phyloP scores from a whole-genome alignment of 1,140 invertebrate genomes.

The Brachionus manjavacas region DNA sequence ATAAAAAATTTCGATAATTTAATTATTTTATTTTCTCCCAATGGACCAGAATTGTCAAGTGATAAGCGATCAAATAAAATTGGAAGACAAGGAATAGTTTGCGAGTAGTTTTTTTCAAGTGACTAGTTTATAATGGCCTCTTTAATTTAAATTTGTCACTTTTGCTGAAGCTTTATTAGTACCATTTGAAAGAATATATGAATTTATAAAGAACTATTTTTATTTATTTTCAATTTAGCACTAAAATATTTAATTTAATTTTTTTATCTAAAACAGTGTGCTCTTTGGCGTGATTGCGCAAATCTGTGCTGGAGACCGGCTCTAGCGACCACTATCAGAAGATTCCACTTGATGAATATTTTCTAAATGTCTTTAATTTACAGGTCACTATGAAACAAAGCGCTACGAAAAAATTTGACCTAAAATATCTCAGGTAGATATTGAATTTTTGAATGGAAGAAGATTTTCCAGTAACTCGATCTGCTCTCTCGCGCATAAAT shows the following conservation, averaged over 20 bases:
- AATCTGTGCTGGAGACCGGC: not conserved
- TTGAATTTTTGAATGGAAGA: not conserved
- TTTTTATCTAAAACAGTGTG: not conserved
- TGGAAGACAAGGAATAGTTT: not conserved
- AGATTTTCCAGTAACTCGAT: not conserved
- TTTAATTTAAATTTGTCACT: slow-evolving; percentile 6
- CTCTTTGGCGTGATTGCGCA: not conserved
- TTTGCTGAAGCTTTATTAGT: not conserved
- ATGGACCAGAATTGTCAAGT: not conserved
- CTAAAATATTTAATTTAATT: not conserved
- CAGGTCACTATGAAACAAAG: not conserved
- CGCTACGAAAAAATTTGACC: not conserved
- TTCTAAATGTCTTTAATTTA: not conserved
- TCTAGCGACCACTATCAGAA: not conserved
- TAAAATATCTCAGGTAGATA: not conserved
- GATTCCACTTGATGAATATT: not conserved
- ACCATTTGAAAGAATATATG: not conserved
- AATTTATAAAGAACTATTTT: not conserved
- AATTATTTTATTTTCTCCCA: slow-evolving; percentile 17
- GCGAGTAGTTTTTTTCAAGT: not conserved
- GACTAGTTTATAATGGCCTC: slow-evolving; percentile 1
- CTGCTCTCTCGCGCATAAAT: not conserved
- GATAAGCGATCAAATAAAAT: slow-evolving; percentile 25
- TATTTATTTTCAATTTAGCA: not conserved
- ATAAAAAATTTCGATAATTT: not conserved